phyloP scores from a whole-genome alignment of 2,113 vertebrate species.

The Martes martes region DNA sequence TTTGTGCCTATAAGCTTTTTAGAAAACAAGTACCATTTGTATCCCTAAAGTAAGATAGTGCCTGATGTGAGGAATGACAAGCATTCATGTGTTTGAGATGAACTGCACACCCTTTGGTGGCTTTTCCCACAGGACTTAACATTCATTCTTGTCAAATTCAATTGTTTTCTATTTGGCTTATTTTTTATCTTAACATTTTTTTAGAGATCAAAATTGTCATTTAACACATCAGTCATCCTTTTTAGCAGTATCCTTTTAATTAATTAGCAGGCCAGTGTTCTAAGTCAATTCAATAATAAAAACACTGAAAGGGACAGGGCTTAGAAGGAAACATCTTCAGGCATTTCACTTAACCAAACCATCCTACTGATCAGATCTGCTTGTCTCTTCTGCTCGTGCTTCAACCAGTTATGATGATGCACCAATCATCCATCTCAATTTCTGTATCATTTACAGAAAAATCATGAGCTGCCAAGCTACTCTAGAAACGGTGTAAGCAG shows the following conservation, averaged over 20 bases:
- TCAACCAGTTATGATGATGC: background rate
- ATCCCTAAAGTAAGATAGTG: background rate
- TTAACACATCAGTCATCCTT: background rate
- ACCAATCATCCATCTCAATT: background rate
- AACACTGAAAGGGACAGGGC: background rate
- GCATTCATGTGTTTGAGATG: background rate
- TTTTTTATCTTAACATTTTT: background rate
- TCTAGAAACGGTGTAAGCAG: background rate
- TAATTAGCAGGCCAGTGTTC: background rate
- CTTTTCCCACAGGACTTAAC: background rate
- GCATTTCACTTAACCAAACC: background rate
- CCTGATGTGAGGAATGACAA: background rate
- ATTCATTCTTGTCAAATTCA: background rate
- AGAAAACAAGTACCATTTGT: background rate
- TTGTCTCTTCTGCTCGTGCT: background rate
- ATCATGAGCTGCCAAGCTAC: background rate
- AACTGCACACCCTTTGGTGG: background rate
- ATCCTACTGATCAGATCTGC: background rate
- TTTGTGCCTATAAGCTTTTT: background rate
- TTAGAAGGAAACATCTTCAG: background rate
- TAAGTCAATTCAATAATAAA: background rate
- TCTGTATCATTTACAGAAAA: background rate
- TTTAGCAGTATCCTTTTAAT: slow-evolving; percentile 1
- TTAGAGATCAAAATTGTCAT: background rate
- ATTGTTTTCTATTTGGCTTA: background rate